Conservation (phyloP, 2,113 vertebrate genomes). For the Corythaixoides concolor region DNA sequence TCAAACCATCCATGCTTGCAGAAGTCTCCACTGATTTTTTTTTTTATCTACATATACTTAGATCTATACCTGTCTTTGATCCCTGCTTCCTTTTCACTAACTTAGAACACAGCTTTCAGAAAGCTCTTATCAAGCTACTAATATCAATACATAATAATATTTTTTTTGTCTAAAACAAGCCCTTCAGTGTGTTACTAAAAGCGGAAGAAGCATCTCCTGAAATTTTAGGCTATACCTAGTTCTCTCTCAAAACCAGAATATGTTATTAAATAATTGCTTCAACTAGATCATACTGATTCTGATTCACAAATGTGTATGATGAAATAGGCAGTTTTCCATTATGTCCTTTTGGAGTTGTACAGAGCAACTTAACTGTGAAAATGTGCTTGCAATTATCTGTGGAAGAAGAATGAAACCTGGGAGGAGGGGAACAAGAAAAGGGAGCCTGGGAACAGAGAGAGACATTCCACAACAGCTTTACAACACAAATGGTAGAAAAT, state of each 20-base stretch:
- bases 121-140: neutral
- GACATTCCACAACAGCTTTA: conserved; percentile 58
- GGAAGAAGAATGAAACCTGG: conserved; percentile 67
- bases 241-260: neutral
- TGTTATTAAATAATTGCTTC: neutral
- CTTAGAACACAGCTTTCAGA: neutral
- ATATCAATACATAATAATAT: neutral
- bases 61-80: neutral
- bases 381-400: conserved; percentile 67
- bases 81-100: neutral
- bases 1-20: neutral
- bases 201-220: neutral
- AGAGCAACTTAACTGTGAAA: conserved; percentile 50
- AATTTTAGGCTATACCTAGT: neutral
- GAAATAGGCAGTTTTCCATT: neutral
- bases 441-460: conserved; percentile 63
- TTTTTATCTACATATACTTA: neutral
- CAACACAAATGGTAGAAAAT: conserved; percentile 67
- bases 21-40: neutral
- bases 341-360: neutral
- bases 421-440: conserved; percentile 49
- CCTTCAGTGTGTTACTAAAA: neutral
- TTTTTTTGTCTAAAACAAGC: neutral
- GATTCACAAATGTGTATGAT: neutral
- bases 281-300: neutral